Conservation (phyloP, 2,888 invertebrate genomes). For the Labia minor region DNA sequence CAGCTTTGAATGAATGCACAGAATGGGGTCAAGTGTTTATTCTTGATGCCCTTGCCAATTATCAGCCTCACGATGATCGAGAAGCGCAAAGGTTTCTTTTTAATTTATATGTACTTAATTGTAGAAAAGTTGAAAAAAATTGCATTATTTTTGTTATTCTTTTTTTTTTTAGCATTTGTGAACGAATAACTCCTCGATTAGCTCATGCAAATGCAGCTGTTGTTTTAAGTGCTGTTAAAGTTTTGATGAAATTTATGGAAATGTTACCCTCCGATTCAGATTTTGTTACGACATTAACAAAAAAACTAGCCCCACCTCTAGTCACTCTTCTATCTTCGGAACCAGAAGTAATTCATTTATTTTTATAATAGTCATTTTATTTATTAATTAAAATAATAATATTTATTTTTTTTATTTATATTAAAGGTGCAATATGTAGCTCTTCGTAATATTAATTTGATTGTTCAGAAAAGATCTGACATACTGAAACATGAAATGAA, state of each 20-base stretch:
- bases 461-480: constrained; percentile 97
- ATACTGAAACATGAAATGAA: constrained; percentile 99
- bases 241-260: constrained; percentile 96
- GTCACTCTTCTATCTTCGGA: constrained; percentile 96
- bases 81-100: constrained; percentile 72
- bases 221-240: constrained; percentile 95
- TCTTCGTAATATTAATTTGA: constrained; percentile 93
- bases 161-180: constrained; percentile 61
- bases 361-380: no score
- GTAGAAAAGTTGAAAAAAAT: no score
- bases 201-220: constrained; percentile 99
- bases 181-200: constrained; percentile 89
- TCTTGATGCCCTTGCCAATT: constrained; percentile 92
- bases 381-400: constrained; percentile 1
- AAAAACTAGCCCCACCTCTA: constrained; percentile 96
- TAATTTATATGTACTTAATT: no score
- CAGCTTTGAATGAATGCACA: constrained; percentile 97
- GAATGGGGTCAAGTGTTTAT: constrained; percentile 99
- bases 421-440: constrained; percentile 98
- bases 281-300: constrained; percentile 83
- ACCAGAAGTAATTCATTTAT: constrained; percentile 67
- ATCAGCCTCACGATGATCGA: constrained; percentile 89
- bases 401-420: constrained; percentile 22
- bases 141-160: constrained; percentile 13
- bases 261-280: constrained; percentile 89